Conservation (phyloP, 2,888 invertebrate species). For the Drosophila pegasa region DNA sequence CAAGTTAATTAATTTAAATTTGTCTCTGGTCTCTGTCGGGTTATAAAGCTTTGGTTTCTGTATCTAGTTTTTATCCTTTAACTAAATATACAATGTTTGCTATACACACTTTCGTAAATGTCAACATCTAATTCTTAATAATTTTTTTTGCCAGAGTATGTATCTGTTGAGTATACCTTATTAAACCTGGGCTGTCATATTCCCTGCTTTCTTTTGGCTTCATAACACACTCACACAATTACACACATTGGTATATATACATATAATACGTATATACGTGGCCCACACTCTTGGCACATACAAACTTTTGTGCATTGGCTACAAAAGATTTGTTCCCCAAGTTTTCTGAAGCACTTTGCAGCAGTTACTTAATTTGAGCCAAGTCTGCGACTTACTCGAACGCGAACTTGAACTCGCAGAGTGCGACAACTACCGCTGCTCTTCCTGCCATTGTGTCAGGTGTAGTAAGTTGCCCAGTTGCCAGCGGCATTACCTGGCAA, state of each 20-base stretch:
- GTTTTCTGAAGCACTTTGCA: constrained; percentile 35
- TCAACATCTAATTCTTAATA: no score
- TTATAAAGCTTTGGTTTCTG: no score
- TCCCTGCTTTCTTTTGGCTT: constrained; percentile 17
- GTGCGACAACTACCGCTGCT: not conserved
- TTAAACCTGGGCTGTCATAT: constrained; percentile 4
- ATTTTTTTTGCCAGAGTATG: not conserved
- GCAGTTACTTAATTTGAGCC: constrained; percentile 35
- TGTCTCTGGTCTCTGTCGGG: no score
- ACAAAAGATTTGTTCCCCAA: constrained; percentile 49
- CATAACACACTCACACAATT: constrained; percentile 7
- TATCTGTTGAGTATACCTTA: no score
- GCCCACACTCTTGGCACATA: not conserved
- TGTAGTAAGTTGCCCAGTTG: constrained; percentile 21
- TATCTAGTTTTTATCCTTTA: no score
- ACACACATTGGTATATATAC: not conserved
- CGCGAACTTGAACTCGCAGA: not conserved
- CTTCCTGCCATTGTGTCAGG: constrained; percentile 6
- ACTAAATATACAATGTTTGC: no score
- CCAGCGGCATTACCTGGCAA: constrained; percentile 15
- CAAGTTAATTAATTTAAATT: no score
- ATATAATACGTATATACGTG: not conserved
- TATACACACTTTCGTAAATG: no score
- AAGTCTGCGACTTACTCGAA: constrained; percentile 20
- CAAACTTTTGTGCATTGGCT: constrained; percentile 30